These are phyloP conservation scores for Noturus placidus DNA, from an alignment of 2,113 vertebrate species.

Conservation along the genomic window DNA sequence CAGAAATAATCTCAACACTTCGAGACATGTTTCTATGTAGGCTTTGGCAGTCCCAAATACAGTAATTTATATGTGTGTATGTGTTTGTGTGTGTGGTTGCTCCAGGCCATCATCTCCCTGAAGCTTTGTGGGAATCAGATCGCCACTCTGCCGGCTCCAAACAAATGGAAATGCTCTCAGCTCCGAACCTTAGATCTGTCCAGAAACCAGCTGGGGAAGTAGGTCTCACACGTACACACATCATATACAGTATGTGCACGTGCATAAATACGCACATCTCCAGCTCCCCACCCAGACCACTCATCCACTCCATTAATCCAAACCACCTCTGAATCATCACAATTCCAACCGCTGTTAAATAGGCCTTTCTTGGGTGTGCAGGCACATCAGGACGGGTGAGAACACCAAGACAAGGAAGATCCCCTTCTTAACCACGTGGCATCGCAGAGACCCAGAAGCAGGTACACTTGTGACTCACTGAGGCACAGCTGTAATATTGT, in stretches of 20 bases:
- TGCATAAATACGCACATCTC: conserved; percentile 3
- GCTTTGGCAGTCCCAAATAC: neutral
- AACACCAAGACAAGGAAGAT: conserved; percentile 79
- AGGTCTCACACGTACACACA: conserved; percentile 60
- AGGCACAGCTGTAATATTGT: conserved; percentile 16
- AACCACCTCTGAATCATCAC: conserved; percentile 23
- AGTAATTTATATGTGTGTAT: conserved; percentile 15
- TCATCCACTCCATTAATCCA: conserved; percentile 18
- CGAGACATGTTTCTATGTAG: neutral
- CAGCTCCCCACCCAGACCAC: conserved; percentile 16
- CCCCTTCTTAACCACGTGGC: conserved; percentile 85
- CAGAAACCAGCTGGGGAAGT: conserved; percentile 93
- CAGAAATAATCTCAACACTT: neutral
- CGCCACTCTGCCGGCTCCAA: conserved; percentile 73
- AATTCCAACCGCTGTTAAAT: conserved; percentile 6
- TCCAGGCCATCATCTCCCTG: conserved; percentile 80
- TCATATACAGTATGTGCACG: neutral
- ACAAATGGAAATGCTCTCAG: conserved; percentile 85
- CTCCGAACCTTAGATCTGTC: conserved; percentile 92
- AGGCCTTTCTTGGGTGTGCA: neutral
- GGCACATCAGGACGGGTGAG: conserved; percentile 75
- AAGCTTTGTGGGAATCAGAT: conserved; percentile 87
- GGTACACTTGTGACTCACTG: conserved; percentile 66
- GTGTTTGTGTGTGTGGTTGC: conserved; percentile 47
- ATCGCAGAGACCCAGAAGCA: conserved; percentile 80